These are phyloP conservation scores for Aegypius monachus DNA, from an alignment of 2,113 vertebrate genomes.

Conservation along the genomic window DNA sequence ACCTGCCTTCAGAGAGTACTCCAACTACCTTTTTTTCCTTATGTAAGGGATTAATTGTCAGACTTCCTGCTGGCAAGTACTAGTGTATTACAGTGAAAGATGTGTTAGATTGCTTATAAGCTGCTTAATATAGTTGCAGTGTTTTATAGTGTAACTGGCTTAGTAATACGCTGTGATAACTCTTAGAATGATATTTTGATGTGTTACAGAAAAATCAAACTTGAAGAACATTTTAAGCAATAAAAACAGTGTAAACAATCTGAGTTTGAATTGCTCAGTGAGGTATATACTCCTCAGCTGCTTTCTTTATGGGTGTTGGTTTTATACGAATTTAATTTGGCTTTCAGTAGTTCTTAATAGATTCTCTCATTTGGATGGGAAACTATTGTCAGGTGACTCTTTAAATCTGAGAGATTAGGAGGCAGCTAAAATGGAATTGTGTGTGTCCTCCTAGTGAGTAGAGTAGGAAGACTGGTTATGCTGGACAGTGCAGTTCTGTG, in stretches of 20 bases:
- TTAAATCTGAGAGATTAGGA: neutral
- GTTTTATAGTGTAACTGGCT: neutral
- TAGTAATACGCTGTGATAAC: neutral
- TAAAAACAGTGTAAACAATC: neutral
- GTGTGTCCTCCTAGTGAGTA: neutral
- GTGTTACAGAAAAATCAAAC: neutral
- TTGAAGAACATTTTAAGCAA: neutral
- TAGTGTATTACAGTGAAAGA: neutral
- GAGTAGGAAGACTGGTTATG: neutral
- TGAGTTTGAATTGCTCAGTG: neutral
- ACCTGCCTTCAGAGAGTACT: neutral
- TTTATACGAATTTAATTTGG: neutral
- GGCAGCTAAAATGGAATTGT: neutral
- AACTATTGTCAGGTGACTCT: neutral
- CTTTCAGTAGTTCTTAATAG: neutral
- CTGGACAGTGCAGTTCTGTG: neutral
- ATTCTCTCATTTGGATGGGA: neutral
- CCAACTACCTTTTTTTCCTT: neutral
- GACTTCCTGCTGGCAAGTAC: neutral
- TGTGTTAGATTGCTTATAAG: neutral
- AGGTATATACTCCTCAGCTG: neutral
- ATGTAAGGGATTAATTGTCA: neutral
- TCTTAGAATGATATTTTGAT: neutral
- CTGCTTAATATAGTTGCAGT: neutral
- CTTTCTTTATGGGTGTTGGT: neutral